Percentiles rank a stretch among this genome's conserved stretches.
Evolutionary conservation across 2,888 invertebrate species (phyloP).

Genomic region (Heliconius charithonia): DNA sequence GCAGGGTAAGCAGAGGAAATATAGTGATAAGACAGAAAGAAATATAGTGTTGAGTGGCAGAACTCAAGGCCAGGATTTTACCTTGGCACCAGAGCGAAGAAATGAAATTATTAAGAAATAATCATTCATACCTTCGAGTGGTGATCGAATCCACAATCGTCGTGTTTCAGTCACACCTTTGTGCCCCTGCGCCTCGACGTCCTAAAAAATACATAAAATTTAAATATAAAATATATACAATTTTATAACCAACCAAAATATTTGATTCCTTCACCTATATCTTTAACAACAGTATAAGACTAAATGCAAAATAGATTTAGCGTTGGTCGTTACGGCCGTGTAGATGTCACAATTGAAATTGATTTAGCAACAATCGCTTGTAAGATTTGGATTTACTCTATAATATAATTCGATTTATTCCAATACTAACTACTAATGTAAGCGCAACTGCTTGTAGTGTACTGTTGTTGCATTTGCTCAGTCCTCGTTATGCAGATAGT

Average conservation of each 20-base stretch:
- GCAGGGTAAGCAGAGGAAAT: no score
- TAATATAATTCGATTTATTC: constrained; percentile 23
- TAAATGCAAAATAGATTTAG: not conserved
- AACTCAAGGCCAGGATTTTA: no score
- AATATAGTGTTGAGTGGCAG: no score
- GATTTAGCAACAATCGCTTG: constrained; percentile 13
- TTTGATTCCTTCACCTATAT: not conserved
- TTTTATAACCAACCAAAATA: not conserved
- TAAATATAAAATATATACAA: no score
- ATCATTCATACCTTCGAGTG: no score
- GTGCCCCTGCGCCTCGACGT: no score
- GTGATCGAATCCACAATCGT: no score
- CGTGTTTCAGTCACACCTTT: no score
- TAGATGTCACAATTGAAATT: constrained; percentile 22
- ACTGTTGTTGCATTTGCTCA: constrained; percentile 66
- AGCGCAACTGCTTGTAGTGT: constrained; percentile 55
- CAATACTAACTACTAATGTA: constrained; percentile 4
- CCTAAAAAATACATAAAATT: no score
- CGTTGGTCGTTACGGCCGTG: not conserved
- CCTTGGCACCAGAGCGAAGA: no score
- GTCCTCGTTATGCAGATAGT: constrained; percentile 75
- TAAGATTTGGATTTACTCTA: constrained; percentile 13
- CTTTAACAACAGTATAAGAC: not conserved
- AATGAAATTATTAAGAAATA: no score
- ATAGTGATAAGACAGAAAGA: no score